Evolutionary conservation across 2,888 invertebrate species (phyloP).

Genomic region (Parascotia fuliginaria): DNA sequence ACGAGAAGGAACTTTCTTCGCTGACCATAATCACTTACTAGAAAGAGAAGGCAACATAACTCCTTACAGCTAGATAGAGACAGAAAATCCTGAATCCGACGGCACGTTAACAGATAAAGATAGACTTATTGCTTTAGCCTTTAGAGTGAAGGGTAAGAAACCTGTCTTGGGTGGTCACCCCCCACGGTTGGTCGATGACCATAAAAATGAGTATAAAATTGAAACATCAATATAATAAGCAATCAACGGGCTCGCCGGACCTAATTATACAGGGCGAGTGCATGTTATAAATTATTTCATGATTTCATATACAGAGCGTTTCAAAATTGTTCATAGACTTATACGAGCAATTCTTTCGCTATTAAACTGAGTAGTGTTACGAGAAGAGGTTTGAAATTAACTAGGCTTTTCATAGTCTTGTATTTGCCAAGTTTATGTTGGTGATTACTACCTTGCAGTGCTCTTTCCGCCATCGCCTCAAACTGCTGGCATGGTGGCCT

Average conservation of each 20-base stretch:
- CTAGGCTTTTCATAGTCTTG: not conserved
- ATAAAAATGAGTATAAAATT: conserved; percentile 86
- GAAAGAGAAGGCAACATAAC: conserved; percentile 46
- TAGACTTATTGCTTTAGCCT: conserved; percentile 48
- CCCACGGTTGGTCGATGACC: conserved; percentile 86
- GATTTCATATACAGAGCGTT: conserved; percentile 74
- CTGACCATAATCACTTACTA: conserved; percentile 67
- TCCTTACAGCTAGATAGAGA: conserved; percentile 54
- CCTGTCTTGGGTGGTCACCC: conserved; percentile 84
- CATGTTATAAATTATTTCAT: conserved; percentile 80
- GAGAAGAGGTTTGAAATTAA: too few relatives aligned
- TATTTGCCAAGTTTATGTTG: too few relatives aligned
- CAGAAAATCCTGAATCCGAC: conserved; percentile 54
- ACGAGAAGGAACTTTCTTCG: conserved; percentile 72
- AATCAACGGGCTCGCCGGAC: conserved; percentile 76
- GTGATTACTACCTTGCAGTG: too few relatives aligned
- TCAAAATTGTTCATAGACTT: conserved; percentile 49
- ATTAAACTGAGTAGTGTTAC: not conserved
- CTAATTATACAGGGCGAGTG: conserved; percentile 82
- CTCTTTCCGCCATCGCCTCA: too few relatives aligned
- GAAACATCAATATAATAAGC: conserved; percentile 87
- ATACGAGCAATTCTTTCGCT: not conserved
- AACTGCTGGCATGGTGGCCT: too few relatives aligned
- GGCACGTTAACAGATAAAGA: conserved; percentile 67
- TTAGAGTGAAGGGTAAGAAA: conserved; percentile 57